phyloP scores from a whole-genome alignment of 2,888 invertebrate genomes.

The Glyphotaelius pellucidus region DNA sequence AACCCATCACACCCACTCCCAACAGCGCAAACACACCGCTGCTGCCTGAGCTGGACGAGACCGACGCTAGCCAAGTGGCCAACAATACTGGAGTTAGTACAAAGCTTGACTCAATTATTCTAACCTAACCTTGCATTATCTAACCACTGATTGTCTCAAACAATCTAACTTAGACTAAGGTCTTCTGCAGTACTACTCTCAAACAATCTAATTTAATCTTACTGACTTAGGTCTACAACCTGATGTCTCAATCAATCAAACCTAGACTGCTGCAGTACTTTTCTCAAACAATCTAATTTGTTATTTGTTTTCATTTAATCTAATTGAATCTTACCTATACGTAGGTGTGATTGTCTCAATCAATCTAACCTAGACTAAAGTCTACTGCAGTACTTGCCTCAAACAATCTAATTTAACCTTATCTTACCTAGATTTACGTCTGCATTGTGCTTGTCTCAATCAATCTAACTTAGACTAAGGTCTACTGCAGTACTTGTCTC shows the following conservation, averaged over 20 bases:
- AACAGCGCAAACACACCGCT: constrained; percentile 77
- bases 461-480: constrained; percentile 71
- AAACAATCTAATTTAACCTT: neutral
- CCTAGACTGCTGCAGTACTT: no score
- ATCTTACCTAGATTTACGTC: constrained; percentile 73
- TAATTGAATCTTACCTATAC: constrained; percentile 76
- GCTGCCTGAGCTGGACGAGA: constrained; percentile 76
- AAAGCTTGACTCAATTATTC: neutral
- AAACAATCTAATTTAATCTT: constrained; percentile 73
- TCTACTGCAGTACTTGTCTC: constrained; percentile 73
- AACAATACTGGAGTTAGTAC: constrained; percentile 53
- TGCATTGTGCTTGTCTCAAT: no score
- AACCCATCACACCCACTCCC: constrained; percentile 88
- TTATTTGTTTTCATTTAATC: no score
- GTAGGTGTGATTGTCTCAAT: no score
- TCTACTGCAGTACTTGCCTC: neutral
- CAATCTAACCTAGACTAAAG: constrained; percentile 69
- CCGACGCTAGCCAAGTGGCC: constrained; percentile 72
- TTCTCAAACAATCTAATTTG: neutral
- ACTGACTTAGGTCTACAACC: constrained; percentile 65
- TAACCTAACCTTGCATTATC: neutral
- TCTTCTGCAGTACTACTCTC: neutral
- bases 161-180: neutral
- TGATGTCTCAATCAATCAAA: no score
- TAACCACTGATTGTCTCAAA: neutral